Evolutionary conservation across 2,113 vertebrate genomes (phyloP).

Genomic region (Syngnathus typhle): DNA sequence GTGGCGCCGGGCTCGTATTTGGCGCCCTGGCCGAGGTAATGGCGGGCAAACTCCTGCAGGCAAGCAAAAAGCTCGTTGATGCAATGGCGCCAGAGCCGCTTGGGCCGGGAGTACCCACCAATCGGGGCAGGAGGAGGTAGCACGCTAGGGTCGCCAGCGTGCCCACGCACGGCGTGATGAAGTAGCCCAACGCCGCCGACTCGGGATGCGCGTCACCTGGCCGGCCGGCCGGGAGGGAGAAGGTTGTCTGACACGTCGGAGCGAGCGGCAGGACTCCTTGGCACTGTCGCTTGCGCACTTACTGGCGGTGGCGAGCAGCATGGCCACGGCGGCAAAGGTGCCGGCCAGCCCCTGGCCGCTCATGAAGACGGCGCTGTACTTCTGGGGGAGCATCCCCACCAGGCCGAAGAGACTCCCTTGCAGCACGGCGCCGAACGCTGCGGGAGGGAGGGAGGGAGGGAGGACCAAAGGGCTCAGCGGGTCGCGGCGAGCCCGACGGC

Average conservation of each 20-base stretch:
- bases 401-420: conserved; percentile 83
- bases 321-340: conserved; percentile 80
- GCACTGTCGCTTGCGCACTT: conserved; percentile 48
- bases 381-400: conserved; percentile 77
- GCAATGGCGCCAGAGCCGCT: too few species aligned
- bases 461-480: too few species aligned
- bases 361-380: conserved; percentile 80
- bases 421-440: conserved; percentile 79
- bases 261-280: too few species aligned
- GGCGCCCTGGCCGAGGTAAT: conserved; percentile 47
- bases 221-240: conserved; percentile 1
- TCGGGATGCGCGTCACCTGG: conserved; percentile 68
- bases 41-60: conserved; percentile 58
- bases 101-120: conserved; percentile 58
- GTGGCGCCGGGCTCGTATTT: conserved; percentile 66
- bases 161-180: conserved; percentile 81
- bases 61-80: background rate
- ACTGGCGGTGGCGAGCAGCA: conserved; percentile 81
- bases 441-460: background rate
- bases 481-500: too few species aligned
- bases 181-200: conserved; percentile 79
- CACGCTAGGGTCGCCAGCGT: conserved; percentile 75
- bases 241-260: too few species aligned
- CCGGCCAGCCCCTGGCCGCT: conserved; percentile 84
- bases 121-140: conserved; percentile 74